Percentiles rank a stretch among this genome's conserved stretches.
Conservation (phyloP, 2,113 vertebrate genomes). For the Dromiciops gliroides region DNA sequence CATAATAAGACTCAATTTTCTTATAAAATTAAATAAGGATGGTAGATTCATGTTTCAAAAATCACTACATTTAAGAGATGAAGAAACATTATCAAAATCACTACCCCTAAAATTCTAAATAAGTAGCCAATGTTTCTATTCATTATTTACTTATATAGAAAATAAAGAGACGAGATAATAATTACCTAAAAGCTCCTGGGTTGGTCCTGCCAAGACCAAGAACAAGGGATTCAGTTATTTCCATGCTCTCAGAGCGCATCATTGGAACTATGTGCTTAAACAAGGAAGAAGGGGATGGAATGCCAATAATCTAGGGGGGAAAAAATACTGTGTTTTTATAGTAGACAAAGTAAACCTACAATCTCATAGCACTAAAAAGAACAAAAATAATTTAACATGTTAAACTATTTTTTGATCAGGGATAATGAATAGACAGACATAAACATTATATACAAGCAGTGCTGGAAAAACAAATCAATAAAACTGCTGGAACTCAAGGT, state of each 20-base stretch:
- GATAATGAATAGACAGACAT: background rate
- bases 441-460: background rate
- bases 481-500: background rate
- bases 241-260: slow-evolving; percentile 99
- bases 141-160: background rate
- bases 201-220: slow-evolving; percentile 99
- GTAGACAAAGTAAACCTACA: slow-evolving; percentile 26
- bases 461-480: slow-evolving; percentile 33
- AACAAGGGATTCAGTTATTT: slow-evolving; percentile 99
- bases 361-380: slow-evolving; percentile 22
- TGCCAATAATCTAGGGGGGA: slow-evolving; percentile 91
- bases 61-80: background rate
- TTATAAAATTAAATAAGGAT: background rate
- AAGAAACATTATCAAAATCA: slow-evolving; percentile 40
- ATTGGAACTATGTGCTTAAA: slow-evolving; percentile 99
- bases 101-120: background rate
- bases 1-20: background rate
- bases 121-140: background rate
- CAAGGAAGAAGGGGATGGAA: slow-evolving; percentile 96
- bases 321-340: slow-evolving; percentile 43
- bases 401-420: background rate
- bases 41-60: background rate
- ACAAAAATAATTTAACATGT: slow-evolving; percentile 25
- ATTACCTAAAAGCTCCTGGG: slow-evolving; percentile 96
- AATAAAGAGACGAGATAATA: background rate